Percentiles rank a stretch among this genome's conserved stretches.
These are phyloP conservation scores for Procambarus clarkii DNA, from an alignment of 1,140 invertebrate genomes.

Conservation along the genomic window DNA sequence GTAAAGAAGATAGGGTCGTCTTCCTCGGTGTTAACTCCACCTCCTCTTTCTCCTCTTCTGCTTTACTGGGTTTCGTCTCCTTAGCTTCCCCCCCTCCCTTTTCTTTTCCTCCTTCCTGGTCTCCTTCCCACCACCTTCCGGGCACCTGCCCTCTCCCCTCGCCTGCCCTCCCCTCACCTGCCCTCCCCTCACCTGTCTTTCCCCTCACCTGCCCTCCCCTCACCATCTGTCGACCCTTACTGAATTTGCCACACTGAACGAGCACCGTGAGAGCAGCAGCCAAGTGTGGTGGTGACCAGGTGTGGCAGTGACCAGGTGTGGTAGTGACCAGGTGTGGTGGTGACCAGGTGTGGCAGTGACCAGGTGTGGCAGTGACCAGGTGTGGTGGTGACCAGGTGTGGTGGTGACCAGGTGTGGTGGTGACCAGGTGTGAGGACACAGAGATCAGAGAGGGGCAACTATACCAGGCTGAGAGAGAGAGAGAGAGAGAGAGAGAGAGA, in stretches of 20 bases:
- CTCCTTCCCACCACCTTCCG: background rate
- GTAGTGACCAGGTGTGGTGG: too few relatives aligned
- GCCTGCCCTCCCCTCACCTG: background rate
- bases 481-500: constrained; percentile 19
- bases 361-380: background rate
- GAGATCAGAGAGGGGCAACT: too few relatives aligned
- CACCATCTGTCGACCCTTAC: constrained; percentile 32
- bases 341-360: too few relatives aligned
- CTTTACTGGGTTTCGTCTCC: too few relatives aligned
- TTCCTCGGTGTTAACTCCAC: too few relatives aligned
- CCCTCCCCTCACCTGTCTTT: background rate
- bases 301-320: too few relatives aligned
- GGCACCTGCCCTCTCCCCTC: background rate
- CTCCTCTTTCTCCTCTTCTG: background rate
- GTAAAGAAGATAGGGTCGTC: too few relatives aligned
- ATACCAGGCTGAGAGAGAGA: too few relatives aligned
- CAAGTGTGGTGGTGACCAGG: constrained; percentile 9
- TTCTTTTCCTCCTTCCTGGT: background rate
- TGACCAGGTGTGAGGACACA: too few relatives aligned
- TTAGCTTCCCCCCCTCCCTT: background rate
- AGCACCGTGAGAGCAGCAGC: constrained; percentile 15
- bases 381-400: constrained; percentile 6
- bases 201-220: background rate
- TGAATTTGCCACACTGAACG: constrained; percentile 50
- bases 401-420: too few relatives aligned